Evolutionary conservation across 1,140 invertebrate genomes (phyloP), one percentile per base, ranked within the genome.

Genomic region (Aphelenchoides besseyi): DNA sequence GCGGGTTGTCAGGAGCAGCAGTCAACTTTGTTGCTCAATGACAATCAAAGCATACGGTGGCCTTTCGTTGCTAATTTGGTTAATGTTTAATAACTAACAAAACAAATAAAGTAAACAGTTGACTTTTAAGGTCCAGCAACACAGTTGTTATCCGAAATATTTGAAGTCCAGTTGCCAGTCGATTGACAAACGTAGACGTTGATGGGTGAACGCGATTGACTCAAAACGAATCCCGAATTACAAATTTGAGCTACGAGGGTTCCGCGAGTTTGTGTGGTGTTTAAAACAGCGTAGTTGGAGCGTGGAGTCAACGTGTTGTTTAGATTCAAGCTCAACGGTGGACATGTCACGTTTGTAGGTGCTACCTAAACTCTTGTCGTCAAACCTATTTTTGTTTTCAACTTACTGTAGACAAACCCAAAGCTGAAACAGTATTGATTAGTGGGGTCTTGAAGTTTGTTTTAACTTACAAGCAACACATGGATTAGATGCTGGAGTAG

Each of bases 181-280:
- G n/a, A n/a, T 61, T 61, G 59, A 29, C 59, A 61, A 1, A 48
- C n/a, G 30, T 61, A 61, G n/a, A 61, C 28, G n/a, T 61, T n/a
- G 30, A 61, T 61, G 26, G 59, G 59, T 30, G 59, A 61, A 18
- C n/a, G 30, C n/a, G 59, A 18, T n/a, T 18, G 16, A 2, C 59
- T 61, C n/a, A 61, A 61, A 1, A 61, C 59, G 59, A 61, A 61
- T 16, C 59, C 59, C n/a, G 59, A 30, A 1, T 61, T 61, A 2
- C 59, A 61, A 36, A 61, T 30, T 18, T 61, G 59, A 16, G 30
- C 59, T n/a, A 61, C 1, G 28, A 61, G n/a, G 1, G 59, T 35
- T 16, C 59, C 59, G 16, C 16, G 1, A n/a, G 59, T n/a, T 26
- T n/a, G 30, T n/a, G n/a, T 52, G 2, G 59, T 18, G 59, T n/a